Conservation (phyloP, 2,888 invertebrate species). For the Drosophila merina region DNA sequence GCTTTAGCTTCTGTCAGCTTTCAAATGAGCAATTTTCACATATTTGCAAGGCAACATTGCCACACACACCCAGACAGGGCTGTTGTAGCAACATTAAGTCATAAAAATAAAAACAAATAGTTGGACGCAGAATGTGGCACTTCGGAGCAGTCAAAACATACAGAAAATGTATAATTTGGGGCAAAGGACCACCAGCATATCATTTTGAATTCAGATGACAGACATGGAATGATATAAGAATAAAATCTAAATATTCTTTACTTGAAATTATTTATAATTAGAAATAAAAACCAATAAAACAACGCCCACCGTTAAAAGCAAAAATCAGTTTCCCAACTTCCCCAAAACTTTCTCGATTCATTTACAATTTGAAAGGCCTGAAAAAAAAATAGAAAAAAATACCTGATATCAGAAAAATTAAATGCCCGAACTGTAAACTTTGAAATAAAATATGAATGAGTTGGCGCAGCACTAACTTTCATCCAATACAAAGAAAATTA, state of each 20-base stretch:
- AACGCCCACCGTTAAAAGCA: neutral
- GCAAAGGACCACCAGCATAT: slow-evolving; percentile 50
- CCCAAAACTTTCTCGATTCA: slow-evolving; percentile 32
- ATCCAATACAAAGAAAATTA: slow-evolving; percentile 8
- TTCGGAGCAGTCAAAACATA: slow-evolving; percentile 49
- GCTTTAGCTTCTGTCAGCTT: slow-evolving; percentile 47
- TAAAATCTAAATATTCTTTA: neutral
- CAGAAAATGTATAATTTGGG: slow-evolving; percentile 41
- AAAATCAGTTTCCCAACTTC: slow-evolving; percentile 10
- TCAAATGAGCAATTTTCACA: slow-evolving; percentile 78
- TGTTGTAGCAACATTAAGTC: slow-evolving; percentile 70
- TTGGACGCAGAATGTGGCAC: slow-evolving; percentile 50
- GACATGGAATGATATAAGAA: neutral
- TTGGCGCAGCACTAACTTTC: slow-evolving; percentile 32
- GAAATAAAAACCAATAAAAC: slow-evolving; percentile 8
- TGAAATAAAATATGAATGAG: slow-evolving; percentile 30
- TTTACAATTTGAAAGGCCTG: slow-evolving; percentile 22
- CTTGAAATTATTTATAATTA: neutral
- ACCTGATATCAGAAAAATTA: slow-evolving; percentile 62
- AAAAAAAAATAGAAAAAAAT: slow-evolving; percentile 29
- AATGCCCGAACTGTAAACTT: slow-evolving; percentile 61
- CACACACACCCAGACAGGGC: slow-evolving; percentile 42
- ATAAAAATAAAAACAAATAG: slow-evolving; percentile 76
- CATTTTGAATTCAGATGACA: slow-evolving; percentile 34
- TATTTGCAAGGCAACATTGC: slow-evolving; percentile 69